Conservation (phyloP, 2,797 vertebrate species). For the Pipistrellus pygmaeus region DNA sequence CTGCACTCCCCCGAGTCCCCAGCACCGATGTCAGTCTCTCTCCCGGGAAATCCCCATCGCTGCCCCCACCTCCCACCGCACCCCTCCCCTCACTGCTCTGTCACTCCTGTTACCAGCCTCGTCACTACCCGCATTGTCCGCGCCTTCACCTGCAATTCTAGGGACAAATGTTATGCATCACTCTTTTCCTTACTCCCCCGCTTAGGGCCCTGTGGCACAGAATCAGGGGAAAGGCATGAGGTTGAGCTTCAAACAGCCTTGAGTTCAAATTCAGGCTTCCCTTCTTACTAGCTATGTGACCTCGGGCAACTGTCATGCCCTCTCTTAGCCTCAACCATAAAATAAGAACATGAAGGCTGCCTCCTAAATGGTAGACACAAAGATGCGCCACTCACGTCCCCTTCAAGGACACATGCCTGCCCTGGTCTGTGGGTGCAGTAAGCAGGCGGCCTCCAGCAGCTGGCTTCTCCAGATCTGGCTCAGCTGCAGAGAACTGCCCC, state of each 20-base stretch:
- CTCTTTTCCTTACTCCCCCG: neutral
- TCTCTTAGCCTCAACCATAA: neutral
- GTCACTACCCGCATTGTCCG: neutral
- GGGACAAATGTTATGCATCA: neutral
- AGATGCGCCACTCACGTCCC: neutral
- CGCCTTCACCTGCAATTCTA: neutral
- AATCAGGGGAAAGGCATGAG: neutral
- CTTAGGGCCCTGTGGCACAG: neutral
- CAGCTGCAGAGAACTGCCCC: neutral
- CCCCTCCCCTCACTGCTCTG: neutral
- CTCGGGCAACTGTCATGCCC: neutral
- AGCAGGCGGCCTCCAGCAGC: neutral
- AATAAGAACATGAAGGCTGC: neutral
- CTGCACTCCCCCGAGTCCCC: fast-evolving
- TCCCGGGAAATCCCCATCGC: fast-evolving
- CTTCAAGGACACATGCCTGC: neutral
- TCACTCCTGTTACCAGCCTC: neutral
- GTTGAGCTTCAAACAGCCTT: neutral
- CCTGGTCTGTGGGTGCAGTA: neutral
- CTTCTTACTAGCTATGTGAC: neutral
- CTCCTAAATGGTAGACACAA: neutral
- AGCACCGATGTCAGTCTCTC: fast-evolving
- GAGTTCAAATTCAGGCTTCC: neutral
- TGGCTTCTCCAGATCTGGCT: neutral
- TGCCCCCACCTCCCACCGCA: neutral